Evolutionary conservation across 64 coral and sea anemone species (phyloP).

Genomic region (Montipora sp.): DNA sequence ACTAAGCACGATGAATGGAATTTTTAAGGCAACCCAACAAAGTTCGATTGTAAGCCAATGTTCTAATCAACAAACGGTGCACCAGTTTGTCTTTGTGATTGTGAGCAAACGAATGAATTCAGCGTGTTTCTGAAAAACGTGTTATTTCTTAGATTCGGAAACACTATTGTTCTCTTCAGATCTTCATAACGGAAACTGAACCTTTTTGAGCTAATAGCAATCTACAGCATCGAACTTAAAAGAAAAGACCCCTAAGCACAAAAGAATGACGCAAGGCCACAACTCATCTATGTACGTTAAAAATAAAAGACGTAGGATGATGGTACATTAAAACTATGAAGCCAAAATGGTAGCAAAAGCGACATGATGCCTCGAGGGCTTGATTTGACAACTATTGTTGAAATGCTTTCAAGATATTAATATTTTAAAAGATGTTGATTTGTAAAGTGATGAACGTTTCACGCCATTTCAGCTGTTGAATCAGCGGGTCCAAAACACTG

Average conservation of each 20-base stretch:
- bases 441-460: conserved; percentile 45
- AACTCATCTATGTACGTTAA: not conserved
- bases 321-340: conserved; percentile 32
- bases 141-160: conserved; percentile 37
- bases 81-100: not conserved
- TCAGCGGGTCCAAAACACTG: not conserved
- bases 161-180: conserved; percentile 35
- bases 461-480: conserved; percentile 32
- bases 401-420: conserved; percentile 62
- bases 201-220: conserved; percentile 37
- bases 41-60: not conserved
- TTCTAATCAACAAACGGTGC: not conserved
- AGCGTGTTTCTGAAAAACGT: conserved; percentile 22
- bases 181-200: conserved; percentile 22
- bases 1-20: not conserved
- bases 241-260: no score
- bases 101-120: not conserved
- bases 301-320: not conserved
- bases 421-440: conserved; percentile 63
- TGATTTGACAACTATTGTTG: conserved; percentile 59
- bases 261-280: not conserved
- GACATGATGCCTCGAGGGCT: conserved; percentile 26
- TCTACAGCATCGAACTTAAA: not conserved
- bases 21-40: no score
- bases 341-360: conserved; percentile 28